A percentile compares a stretch with the other conserved stretches of the same genome.
Evolutionary conservation across 2,113 vertebrate species (phyloP).

Genomic region (Myotis brandtii): DNA sequence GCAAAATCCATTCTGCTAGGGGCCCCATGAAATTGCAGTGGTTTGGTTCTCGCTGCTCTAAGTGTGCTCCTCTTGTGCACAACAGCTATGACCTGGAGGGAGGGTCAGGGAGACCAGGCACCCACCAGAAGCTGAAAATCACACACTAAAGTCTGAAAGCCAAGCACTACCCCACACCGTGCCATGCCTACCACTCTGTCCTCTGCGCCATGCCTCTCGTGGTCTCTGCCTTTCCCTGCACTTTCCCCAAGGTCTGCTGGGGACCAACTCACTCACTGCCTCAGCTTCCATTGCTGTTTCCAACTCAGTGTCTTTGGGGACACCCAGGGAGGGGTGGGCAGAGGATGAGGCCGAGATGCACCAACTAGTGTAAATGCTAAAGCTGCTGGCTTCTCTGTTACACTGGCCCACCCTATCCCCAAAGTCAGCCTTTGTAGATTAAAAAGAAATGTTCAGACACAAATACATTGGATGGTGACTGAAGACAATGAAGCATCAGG

Average conservation of each 20-base stretch:
- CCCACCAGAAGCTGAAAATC: not conserved
- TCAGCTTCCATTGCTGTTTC: not conserved
- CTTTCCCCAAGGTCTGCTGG: not conserved
- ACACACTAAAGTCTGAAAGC: not conserved
- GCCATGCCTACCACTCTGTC: accelerated
- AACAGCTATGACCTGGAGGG: too few relatives aligned
- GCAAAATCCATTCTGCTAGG: accelerated
- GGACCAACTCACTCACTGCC: not conserved
- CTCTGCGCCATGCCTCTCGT: accelerated
- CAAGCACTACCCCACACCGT: accelerated
- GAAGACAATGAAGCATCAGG: not conserved
- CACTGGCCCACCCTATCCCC: not conserved
- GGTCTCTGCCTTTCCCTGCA: not conserved
- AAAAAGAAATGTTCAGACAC: constrained; percentile 6
- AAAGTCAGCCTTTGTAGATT: not conserved
- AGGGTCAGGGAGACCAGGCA: not conserved
- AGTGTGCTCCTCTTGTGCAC: accelerated
- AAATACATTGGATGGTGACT: not conserved
- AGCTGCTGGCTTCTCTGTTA: not conserved
- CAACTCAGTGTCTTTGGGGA: not conserved
- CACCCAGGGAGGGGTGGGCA: not conserved
- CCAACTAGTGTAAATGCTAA: not conserved
- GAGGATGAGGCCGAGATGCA: accelerated
- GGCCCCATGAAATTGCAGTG: too few relatives aligned
- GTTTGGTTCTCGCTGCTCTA: accelerated